Conservation (phyloP, 1,140 invertebrate species). For the Micrasema minimum region DNA sequence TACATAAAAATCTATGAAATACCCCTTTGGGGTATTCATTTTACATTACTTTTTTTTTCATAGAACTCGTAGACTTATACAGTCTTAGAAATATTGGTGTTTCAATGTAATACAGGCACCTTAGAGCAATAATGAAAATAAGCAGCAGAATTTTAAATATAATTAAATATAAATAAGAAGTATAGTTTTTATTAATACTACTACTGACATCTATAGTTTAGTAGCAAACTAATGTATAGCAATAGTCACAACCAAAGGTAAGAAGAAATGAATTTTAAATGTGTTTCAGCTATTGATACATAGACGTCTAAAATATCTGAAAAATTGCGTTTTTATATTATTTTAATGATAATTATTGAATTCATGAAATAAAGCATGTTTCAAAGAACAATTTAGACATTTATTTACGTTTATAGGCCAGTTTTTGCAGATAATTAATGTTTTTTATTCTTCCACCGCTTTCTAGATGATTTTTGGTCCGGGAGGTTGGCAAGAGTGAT, state of each 20-base stretch:
- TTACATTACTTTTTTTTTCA: too few relatives aligned
- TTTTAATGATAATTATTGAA: background rate
- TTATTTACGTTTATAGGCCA: background rate
- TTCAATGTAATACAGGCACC: too few relatives aligned
- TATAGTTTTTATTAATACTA: background rate
- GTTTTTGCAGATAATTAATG: background rate
- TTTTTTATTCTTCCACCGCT: background rate
- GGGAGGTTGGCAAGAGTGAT: constrained; percentile 16
- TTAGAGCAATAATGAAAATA: too few relatives aligned
- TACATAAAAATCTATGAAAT: too few relatives aligned
- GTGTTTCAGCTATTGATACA: background rate
- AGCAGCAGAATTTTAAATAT: too few relatives aligned
- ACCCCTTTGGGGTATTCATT: too few relatives aligned
- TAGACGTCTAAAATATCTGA: background rate
- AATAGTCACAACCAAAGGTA: background rate
- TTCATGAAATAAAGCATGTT: background rate
- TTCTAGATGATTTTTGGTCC: background rate
- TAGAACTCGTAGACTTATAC: too few relatives aligned
- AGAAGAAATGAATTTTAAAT: background rate
- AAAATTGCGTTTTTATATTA: background rate
- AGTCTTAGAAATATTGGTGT: too few relatives aligned
- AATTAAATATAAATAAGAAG: background rate
- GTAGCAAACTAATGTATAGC: background rate
- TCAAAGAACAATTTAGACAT: background rate
- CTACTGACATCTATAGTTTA: background rate